A percentile compares a stretch with the other conserved stretches of the same genome.
Conservation (phyloP, 2,113 vertebrate genomes). For the Gila orcuttii region DNA sequence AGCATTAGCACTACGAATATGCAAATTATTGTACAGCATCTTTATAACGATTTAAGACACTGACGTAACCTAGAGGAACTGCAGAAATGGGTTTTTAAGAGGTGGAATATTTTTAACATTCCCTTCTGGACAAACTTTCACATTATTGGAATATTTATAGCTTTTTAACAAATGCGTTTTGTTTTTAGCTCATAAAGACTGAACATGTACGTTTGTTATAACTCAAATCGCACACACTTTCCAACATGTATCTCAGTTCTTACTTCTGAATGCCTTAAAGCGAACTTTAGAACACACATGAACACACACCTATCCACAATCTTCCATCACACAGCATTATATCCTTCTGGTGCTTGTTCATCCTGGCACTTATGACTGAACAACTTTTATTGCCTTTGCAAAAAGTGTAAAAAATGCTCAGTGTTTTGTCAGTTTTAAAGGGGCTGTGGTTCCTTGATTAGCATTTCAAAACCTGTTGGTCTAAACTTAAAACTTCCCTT, state of each 20-base stretch:
- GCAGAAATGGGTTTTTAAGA: neutral
- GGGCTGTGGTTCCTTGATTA: neutral
- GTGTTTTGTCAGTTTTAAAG: no score
- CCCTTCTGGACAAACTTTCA: neutral
- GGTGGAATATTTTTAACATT: neutral
- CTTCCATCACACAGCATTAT: slow-evolving; percentile 20
- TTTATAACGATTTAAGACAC: neutral
- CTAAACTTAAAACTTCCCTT: neutral
- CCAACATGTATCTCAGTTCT: neutral
- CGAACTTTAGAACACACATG: neutral
- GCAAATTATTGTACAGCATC: slow-evolving; percentile 4
- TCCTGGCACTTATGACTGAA: neutral
- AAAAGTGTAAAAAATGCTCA: neutral
- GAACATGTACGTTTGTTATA: neutral
- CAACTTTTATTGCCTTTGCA: neutral
- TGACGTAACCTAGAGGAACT: neutral
- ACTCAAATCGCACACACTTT: neutral
- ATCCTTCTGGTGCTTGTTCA: neutral
- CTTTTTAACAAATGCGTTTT: slow-evolving; percentile 29
- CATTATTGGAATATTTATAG: slow-evolving; percentile 10
- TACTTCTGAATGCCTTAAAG: slow-evolving; percentile 32
- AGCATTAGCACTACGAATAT: slow-evolving; percentile 26
- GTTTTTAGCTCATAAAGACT: neutral
- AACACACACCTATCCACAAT: neutral
- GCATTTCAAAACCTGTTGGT: neutral